phyloP scores from a whole-genome alignment of 2,797 vertebrate genomes.

The Halcyon chelicuti region DNA sequence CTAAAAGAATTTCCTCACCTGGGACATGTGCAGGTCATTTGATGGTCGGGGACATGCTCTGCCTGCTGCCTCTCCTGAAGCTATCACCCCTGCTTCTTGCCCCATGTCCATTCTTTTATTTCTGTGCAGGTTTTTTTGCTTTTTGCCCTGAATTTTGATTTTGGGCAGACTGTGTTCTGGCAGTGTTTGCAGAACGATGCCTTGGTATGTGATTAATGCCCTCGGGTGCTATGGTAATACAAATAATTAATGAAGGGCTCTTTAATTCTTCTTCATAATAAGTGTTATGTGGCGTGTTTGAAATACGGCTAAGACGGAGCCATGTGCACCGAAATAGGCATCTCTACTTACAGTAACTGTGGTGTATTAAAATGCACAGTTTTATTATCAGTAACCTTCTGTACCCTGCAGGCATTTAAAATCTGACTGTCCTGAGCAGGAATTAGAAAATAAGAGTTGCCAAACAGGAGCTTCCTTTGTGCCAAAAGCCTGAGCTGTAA shows the following conservation, averaged over 20 bases:
- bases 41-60: neutral
- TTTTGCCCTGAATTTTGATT: slow-evolving; percentile 3
- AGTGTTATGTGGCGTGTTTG: slow-evolving; percentile 38
- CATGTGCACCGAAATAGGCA: neutral
- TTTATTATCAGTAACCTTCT: slow-evolving; percentile 22
- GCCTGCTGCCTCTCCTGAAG: neutral
- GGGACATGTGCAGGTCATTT: neutral
- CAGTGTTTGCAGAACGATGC: neutral
- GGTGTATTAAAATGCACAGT: slow-evolving; percentile 3
- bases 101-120: neutral
- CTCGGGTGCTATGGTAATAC: slow-evolving; percentile 47
- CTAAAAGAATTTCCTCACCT: neutral
- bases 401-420: neutral
- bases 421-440: neutral
- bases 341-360: neutral
- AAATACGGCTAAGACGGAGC: slow-evolving; percentile 26
- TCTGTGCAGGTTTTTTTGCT: neutral
- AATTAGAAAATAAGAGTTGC: neutral
- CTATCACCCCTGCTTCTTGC: fast-evolving
- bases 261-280: slow-evolving; percentile 60
- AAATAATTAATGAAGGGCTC: slow-evolving; percentile 67
- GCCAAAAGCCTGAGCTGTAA: neutral
- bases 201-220: slow-evolving; percentile 54
- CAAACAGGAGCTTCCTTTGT: neutral
- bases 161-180: neutral